Evolutionary conservation across 2,888 invertebrate species (phyloP), one percentile per base, ranked within the genome.

Genomic region (Perithous albicinctus): DNA sequence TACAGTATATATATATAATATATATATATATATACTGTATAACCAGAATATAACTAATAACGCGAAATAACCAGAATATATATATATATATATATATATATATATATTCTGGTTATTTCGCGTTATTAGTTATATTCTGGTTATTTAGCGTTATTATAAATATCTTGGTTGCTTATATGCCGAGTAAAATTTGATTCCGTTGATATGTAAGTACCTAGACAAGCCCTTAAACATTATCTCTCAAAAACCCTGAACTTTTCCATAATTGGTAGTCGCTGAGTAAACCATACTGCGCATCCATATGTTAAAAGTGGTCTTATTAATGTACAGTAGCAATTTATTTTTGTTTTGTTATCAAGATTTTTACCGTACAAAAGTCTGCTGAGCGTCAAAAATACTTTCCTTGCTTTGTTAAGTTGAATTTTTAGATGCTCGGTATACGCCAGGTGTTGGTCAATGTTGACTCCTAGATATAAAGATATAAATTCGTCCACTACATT

Each of bases 241-340:
- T 84, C 82, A 12, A 84, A 80, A 6, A 56, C 56, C 35, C 75
- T 18, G 1, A 35, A 10, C 51, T 75, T 63, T 64, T 82, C 78
- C 66, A 82, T 78, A 1, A 41, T 66, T n/a, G 73, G 56, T 0
- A 80, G 48, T 29, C 72, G 29, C 32, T 51, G 32, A 46, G 78
- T 78, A 12, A 59, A 83, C 77, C 80, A 78, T 7, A 83, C 43
- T 1, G 29, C 66, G 41, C 56, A 69, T 6, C 48, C 83, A n/a
- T 83, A 80, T 7, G 80, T 80, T 46, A 83, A n/a, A 3, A 84
- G 59, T 1, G 82, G 80, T 26, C 82, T 56, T 7, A 84, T 56
- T 10, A 84, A 8, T 1, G 80, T 15, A 1, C 35, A 15, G 29
- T 80, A 84, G n/a, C 75, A 80, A 1, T 72, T 82, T 0, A 84